Evolutionary conservation across 2,113 vertebrate species (phyloP).

Genomic region (Paramisgurnus dabryanus): DNA sequence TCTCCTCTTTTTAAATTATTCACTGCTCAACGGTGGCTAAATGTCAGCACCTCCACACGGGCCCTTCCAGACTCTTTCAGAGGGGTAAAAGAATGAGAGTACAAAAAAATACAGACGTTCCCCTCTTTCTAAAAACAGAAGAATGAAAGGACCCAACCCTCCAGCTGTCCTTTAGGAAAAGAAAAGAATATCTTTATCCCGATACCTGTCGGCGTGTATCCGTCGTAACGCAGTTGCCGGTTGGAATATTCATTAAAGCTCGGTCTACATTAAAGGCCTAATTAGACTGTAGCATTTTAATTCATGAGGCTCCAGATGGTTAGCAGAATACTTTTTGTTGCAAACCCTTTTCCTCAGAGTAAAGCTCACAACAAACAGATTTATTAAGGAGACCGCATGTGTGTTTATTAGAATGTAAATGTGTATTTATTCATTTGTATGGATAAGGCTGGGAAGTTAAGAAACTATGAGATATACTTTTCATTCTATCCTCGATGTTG

Average conservation of each 20-base stretch:
- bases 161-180: slow-evolving; percentile 41
- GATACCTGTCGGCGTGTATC: slow-evolving; percentile 58
- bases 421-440: neutral
- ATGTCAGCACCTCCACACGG: slow-evolving; percentile 69
- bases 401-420: neutral
- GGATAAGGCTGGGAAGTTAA: no score
- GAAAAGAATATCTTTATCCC: slow-evolving; percentile 46
- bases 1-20: slow-evolving; percentile 70
- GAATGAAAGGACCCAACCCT: slow-evolving; percentile 32
- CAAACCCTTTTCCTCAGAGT: neutral
- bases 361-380: neutral
- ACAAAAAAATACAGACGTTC: slow-evolving; percentile 40
- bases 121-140: slow-evolving; percentile 47
- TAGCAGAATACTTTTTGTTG: slow-evolving; percentile 10
- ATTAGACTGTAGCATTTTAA: slow-evolving; percentile 35
- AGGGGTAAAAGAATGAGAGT: slow-evolving; percentile 30
- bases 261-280: slow-evolving; percentile 38
- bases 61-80: slow-evolving; percentile 40
- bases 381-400: slow-evolving; percentile 2
- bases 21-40: slow-evolving; percentile 70
- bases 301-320: slow-evolving; percentile 39
- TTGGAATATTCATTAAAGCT: slow-evolving; percentile 58
- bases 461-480: neutral
- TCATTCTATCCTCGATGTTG: neutral
- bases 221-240: slow-evolving; percentile 44